Evolutionary conservation across 2,113 vertebrate genomes (phyloP), one percentile per base, ranked within the genome.

Genomic region (Cyanocitta stelleri): DNA sequence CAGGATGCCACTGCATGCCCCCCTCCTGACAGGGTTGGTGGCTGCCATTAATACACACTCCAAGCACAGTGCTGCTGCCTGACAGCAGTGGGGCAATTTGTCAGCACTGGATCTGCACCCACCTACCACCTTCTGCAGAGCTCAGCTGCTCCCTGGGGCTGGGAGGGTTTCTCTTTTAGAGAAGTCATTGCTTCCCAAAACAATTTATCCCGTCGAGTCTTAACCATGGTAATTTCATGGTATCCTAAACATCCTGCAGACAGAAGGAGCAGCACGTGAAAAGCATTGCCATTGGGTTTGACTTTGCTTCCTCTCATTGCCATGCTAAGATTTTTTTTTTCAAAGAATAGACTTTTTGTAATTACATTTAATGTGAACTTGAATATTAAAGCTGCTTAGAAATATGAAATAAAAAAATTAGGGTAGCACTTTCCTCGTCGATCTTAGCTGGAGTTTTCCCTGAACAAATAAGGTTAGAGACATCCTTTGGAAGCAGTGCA

Each of bases 101-200:
- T 48, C 21, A 33, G 39, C 8, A 0, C 51, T 44, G 20, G 32
- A 12, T 3, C 4, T 64, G 44, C 51, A 9, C 1, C 2, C 9
- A 5, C 27, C 55, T 32, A 10, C 8, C 19, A 17, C 7, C 29
- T 33, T 30, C 46, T n/a, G 24, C 63, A 22, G 30, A 64, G 55
- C 41, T 78, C 75, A 22, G 20, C 61, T 90, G 41, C 30, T 61
- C 1, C 14, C 1, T 37, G 39, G 9, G 10, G 6, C 29, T 41
- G 17, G 3, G 12, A 30, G 18, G 21, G 14, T 24, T 80, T 46
- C 56, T 75, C 18, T 27, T 72, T 46, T 29, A 55, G 27, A 10
- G 33, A 29, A 46, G 15, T 52, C 21, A 19, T 7, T 48, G 7
- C 37, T 84, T 87, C 19, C 41, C 30, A 66, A 58, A 43, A 35